These are phyloP conservation scores for Haplochromis burtoni DNA, from an alignment of 2,113 vertebrate species.

Conservation along the genomic window DNA sequence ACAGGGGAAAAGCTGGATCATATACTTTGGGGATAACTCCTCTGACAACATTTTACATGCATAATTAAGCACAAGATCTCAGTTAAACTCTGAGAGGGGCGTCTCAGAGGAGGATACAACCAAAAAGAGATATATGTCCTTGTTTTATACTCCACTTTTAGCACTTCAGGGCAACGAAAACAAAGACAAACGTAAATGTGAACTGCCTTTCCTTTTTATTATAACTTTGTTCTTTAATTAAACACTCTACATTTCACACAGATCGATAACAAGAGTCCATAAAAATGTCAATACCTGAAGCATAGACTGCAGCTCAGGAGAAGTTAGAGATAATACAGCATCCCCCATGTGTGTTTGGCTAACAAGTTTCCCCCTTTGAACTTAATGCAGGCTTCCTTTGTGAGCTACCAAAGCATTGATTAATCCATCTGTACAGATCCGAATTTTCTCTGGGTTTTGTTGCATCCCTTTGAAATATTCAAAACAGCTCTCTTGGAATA, in stretches of 20 bases:
- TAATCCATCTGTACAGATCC: conserved; percentile 60
- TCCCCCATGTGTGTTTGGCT: conserved; percentile 28
- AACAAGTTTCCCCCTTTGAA: conserved; percentile 63
- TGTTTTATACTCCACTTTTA: not conserved
- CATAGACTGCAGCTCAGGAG: not conserved
- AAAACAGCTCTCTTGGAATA: conserved; percentile 54
- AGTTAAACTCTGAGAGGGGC: not conserved
- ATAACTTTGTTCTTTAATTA: conserved; percentile 37
- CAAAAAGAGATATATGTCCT: not conserved
- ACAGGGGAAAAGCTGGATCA: conserved; percentile 21
- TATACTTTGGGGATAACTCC: conserved; percentile 27
- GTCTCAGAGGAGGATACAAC: conserved; percentile 11
- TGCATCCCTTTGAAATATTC: conserved; percentile 65
- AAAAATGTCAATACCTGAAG: conserved; percentile 54
- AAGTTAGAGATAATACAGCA: conserved; percentile 21
- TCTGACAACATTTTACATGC: conserved; percentile 45
- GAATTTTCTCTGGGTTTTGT: conserved; percentile 54
- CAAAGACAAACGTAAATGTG: not conserved
- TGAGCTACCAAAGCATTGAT: conserved; percentile 60
- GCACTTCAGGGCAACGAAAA: not conserved
- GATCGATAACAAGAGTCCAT: conserved; percentile 55
- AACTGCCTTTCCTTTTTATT: conserved; percentile 8
- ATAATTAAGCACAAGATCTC: conserved; percentile 51
- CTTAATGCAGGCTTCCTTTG: conserved; percentile 39
- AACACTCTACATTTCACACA: conserved; percentile 15